These are phyloP conservation scores for Tinea pellionella DNA, from an alignment of 2,888 invertebrate species.

Conservation along the genomic window DNA sequence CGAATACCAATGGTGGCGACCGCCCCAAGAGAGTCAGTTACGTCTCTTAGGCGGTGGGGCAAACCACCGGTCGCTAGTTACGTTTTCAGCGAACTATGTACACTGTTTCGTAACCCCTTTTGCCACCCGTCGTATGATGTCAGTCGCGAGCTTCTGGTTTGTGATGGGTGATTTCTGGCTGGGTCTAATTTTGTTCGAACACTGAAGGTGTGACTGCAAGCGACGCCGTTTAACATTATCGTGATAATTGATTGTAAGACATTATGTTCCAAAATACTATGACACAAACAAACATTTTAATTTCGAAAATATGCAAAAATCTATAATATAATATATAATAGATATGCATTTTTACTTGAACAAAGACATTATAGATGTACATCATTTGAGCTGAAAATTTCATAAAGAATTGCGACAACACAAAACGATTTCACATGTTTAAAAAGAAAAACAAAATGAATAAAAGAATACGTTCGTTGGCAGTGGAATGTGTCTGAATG, in stretches of 20 bases:
- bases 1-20: constrained; percentile 36
- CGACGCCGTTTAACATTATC: neutral
- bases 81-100: constrained; percentile 37
- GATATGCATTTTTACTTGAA: too few species aligned
- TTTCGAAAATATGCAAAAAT: neutral
- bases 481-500: neutral
- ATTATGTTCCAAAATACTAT: neutral
- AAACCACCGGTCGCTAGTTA: constrained; percentile 30
- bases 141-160: neutral
- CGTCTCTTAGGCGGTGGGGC: constrained; percentile 42
- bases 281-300: neutral
- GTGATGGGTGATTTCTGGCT: neutral
- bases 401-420: neutral
- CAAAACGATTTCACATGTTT: neutral
- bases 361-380: too few species aligned
- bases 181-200: neutral
- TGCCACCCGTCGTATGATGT: neutral
- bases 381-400: too few species aligned
- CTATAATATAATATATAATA: too few species aligned
- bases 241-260: neutral
- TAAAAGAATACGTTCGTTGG: neutral
- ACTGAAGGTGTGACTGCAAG: neutral
- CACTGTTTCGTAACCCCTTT: constrained; percentile 12
- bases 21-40: constrained; percentile 31
- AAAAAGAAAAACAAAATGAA: neutral